Percentiles rank a stretch among this genome's conserved stretches.
Evolutionary conservation across 2,888 invertebrate species (phyloP).

Genomic region (Baronia brevicornis): DNA sequence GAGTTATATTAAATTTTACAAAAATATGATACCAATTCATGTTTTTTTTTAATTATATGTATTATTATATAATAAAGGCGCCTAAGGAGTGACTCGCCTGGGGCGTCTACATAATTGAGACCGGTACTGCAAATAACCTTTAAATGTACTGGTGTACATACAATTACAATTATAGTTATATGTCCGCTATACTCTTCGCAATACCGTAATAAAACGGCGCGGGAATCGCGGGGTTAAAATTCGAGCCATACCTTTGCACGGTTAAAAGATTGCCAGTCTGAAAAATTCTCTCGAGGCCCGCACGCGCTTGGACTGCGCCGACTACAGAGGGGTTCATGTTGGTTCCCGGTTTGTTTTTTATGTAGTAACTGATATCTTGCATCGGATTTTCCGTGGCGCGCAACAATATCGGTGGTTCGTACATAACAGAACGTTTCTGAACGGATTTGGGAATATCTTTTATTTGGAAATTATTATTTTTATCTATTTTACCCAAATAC

Average conservation of each 20-base stretch:
- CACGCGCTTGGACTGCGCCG: slow-evolving; percentile 33
- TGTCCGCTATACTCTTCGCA: slow-evolving; percentile 12
- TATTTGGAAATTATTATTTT: slow-evolving; percentile 22
- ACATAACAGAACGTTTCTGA: slow-evolving; percentile 25
- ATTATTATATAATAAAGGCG: too few relatives aligned
- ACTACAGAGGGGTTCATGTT: slow-evolving; percentile 26
- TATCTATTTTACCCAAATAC: slow-evolving; percentile 26
- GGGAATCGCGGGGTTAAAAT: slow-evolving; percentile 37
- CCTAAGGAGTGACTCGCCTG: too few relatives aligned
- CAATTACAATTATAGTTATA: background rate
- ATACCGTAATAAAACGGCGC: slow-evolving; percentile 5
- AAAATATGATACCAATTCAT: too few relatives aligned
- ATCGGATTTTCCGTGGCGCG: slow-evolving; percentile 32
- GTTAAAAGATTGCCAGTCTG: slow-evolving; percentile 41
- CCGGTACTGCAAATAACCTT: too few relatives aligned
- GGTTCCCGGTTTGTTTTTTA: slow-evolving; percentile 40
- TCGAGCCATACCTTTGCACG: slow-evolving; percentile 40
- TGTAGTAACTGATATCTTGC: slow-evolving; percentile 46
- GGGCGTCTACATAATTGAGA: too few relatives aligned
- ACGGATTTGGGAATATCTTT: slow-evolving; percentile 9
- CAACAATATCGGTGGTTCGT: slow-evolving; percentile 29
- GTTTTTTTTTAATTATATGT: too few relatives aligned
- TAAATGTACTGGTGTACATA: too few relatives aligned
- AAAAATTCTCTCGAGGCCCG: slow-evolving; percentile 34
- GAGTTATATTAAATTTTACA: too few relatives aligned